Conservation (phyloP, 2,113 vertebrate species). For the Phalacrocorax pelagicus region DNA sequence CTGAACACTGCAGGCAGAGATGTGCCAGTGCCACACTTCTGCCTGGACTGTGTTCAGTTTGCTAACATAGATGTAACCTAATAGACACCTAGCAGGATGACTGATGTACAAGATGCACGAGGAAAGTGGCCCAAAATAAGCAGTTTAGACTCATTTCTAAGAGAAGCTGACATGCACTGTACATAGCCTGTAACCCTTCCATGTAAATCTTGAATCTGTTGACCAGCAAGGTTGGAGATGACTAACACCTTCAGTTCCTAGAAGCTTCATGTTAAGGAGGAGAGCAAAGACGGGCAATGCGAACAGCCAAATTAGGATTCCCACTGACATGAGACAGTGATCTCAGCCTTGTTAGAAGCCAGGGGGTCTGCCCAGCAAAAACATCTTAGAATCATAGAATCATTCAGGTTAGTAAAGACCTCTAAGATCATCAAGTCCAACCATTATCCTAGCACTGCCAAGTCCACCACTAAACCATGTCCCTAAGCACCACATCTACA, state of each 20-base stretch:
- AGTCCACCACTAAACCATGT: no score
- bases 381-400: background rate
- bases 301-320: background rate
- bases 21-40: background rate
- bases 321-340: background rate
- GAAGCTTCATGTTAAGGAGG: background rate
- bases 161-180: background rate
- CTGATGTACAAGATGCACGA: background rate
- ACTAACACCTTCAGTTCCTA: background rate
- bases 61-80: background rate
- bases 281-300: background rate
- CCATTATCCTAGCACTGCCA: no score
- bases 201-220: rapidly evolving
- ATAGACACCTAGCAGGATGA: background rate
- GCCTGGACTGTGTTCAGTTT: rapidly evolving
- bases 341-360: background rate
- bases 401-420: no score
- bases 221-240: background rate
- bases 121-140: background rate
- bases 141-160: background rate
- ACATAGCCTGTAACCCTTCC: background rate
- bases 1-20: background rate
- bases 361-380: background rate
- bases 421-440: no score
- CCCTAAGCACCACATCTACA: no score